Conservation (phyloP, 2,888 invertebrate genomes). For the Boloria selene region DNA sequence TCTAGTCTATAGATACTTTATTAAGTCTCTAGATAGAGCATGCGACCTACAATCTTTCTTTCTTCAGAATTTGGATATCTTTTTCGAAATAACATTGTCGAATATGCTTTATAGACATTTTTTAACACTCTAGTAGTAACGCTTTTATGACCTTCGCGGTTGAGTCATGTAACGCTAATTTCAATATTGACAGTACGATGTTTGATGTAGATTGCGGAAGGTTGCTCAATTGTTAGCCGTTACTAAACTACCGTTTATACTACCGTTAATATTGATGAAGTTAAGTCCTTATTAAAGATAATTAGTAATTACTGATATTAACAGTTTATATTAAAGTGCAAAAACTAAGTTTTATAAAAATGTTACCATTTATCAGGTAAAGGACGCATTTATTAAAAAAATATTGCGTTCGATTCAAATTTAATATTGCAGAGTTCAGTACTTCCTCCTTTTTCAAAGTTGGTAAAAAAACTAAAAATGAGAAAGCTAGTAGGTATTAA, state of each 20-base stretch:
- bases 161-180: constrained; percentile 32
- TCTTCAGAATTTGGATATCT: constrained; percentile 26
- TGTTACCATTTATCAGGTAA: too few relatives aligned
- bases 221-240: constrained; percentile 35
- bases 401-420: too few relatives aligned
- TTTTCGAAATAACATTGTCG: constrained; percentile 18
- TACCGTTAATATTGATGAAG: too few relatives aligned
- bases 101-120: constrained; percentile 25
- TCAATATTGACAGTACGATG: constrained; percentile 36
- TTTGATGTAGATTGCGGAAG: constrained; percentile 34
- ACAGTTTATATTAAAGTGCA: too few relatives aligned
- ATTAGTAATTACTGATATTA: background rate
- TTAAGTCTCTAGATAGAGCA: constrained; percentile 37
- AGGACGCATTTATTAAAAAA: too few relatives aligned
- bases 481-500: background rate
- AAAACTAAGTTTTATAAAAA: too few relatives aligned
- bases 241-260: constrained; percentile 23
- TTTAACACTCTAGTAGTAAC: constrained; percentile 2
- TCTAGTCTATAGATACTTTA: constrained; percentile 26
- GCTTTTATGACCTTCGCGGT: constrained; percentile 38
- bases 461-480: too few relatives aligned
- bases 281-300: constrained; percentile 4
- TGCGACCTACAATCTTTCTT: constrained; percentile 28
- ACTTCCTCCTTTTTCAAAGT: too few relatives aligned
- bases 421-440: too few relatives aligned